Evolutionary conservation across 2,888 invertebrate species (phyloP), one percentile per base, ranked within the genome.

Genomic region (Agrotis puta): DNA sequence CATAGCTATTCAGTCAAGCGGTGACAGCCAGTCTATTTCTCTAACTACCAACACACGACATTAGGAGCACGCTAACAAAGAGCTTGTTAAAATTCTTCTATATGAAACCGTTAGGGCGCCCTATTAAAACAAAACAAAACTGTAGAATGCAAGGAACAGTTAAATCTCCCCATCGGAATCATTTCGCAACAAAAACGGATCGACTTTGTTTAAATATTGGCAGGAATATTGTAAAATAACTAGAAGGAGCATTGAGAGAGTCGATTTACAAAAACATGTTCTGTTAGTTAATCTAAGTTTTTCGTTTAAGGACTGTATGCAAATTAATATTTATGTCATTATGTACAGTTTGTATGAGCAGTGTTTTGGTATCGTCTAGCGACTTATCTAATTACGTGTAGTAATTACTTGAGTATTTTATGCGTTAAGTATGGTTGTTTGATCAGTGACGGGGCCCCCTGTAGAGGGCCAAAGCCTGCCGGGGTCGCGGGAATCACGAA

Each of bases 11-110:
- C 85, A 82, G 84, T 87, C 82, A 83, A 64, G 63, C 61, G 66
- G 11, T 64, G 76, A 79, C 82, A 82, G 79, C 71, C 72, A 70
- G 77, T 82, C 77, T 83, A 80, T 76, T 81, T 74, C 72, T 74
- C 79, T 77, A 76, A 83, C 79, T 81, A 80, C 77, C 78, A 79
- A 78, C 85, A 85, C 76, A 79, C 84, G 88, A 88, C 88, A 86
- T 90, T 80, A 86, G 89, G 87, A 82, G 71, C 81, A 81, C 81
- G 84, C 88, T 88, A 92, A 93, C 94, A 94, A 95, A 93, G 92
- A 85, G 90, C 94, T 95, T 94, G 95, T 95, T 95, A 95, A 95
- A 91, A 95, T 95, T 94, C 94, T 92, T 92, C 88, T 83, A 89
- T 87, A 85, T 76, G 73, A 82, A 84, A 87, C 90, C 88, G 89